Percentiles rank a stretch among this genome's conserved stretches.
These are phyloP conservation scores for Adineta ricciae DNA, from an alignment of 2,888 invertebrate species.

Conservation along the genomic window DNA sequence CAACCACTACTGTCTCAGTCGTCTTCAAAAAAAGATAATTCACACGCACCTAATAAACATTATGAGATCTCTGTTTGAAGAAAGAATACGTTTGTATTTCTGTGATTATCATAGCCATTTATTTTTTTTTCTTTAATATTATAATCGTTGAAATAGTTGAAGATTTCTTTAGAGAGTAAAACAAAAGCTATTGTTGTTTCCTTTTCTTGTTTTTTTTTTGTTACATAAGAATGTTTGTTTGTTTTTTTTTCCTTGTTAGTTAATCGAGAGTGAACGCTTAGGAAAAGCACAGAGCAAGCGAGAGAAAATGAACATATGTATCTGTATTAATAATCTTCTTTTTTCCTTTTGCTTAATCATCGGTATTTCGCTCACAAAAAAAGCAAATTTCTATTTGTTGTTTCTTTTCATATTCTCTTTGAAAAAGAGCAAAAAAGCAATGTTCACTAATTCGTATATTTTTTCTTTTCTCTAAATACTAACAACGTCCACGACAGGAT, in stretches of 20 bases:
- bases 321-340: neutral
- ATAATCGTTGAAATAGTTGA: neutral
- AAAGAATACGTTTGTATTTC: neutral
- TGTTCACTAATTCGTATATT: neutral
- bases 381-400: neutral
- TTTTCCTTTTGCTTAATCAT: neutral
- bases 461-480: neutral
- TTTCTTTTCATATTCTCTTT: neutral
- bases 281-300: too few species aligned
- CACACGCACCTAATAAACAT: neutral
- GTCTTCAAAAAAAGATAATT: neutral
- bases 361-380: neutral
- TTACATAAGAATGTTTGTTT: neutral
- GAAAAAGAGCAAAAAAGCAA: neutral
- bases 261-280: too few species aligned
- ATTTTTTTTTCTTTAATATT: neutral
- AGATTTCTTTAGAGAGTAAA: neutral
- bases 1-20: neutral
- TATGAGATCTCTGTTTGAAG: neutral
- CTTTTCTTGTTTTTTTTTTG: neutral
- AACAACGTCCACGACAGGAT: neutral
- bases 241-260: neutral
- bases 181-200: neutral
- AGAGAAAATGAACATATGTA: neutral
- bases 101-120: slow-evolving; percentile 3